phyloP scores from a whole-genome alignment of 2,113 vertebrate species.

The Platichthys stellatus region DNA sequence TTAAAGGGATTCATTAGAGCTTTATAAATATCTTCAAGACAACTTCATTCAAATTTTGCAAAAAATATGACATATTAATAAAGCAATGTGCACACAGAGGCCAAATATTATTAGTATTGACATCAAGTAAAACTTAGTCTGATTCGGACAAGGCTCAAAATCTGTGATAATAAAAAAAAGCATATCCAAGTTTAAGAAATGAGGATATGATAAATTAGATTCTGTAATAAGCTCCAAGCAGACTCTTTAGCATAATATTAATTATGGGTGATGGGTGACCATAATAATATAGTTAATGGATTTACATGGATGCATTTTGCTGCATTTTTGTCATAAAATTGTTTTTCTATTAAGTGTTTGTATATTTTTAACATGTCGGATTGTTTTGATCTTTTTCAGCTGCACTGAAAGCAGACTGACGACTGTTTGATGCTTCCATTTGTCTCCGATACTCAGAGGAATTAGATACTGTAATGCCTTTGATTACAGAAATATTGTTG shows the following conservation, averaged over 20 bases:
- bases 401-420: not conserved
- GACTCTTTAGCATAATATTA: not conserved
- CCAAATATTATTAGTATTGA: not conserved
- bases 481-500: not conserved
- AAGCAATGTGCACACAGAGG: not conserved
- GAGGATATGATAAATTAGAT: not conserved
- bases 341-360: constrained; percentile 2
- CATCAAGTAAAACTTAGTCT: not conserved
- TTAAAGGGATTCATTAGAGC: not conserved
- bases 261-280: not conserved
- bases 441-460: not conserved
- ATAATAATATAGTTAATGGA: constrained; percentile 19
- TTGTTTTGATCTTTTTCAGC: not conserved
- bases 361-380: not conserved
- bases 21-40: not conserved
- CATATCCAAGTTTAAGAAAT: not conserved
- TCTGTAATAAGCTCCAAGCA: not conserved
- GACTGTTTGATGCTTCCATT: not conserved
- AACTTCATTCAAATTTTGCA: not conserved
- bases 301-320: constrained; percentile 26
- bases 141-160: not conserved
- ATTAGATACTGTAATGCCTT: not conserved
- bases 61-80: not conserved
- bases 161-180: not conserved
- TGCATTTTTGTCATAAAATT: constrained; percentile 6